Conservation (phyloP, 92 coral and sea anemone species). For the Parazoanthus swiftii region DNA sequence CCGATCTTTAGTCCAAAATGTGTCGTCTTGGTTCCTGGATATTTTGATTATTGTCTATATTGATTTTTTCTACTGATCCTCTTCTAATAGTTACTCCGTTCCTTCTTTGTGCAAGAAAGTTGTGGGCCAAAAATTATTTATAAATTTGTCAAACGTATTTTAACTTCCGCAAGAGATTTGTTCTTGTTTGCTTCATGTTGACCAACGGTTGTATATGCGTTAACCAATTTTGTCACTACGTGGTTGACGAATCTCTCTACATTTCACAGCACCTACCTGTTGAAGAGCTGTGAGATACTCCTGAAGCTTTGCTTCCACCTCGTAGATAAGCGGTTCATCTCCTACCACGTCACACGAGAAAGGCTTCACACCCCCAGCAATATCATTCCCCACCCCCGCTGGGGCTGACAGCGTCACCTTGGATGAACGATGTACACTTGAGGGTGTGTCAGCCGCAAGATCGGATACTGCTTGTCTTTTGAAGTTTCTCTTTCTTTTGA, state of each 20-base stretch:
- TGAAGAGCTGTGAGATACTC: constrained; percentile 50
- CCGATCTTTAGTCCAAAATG: no score
- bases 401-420: background rate
- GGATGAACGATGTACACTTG: constrained; percentile 9
- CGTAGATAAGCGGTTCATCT: constrained; percentile 23
- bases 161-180: no score
- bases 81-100: no score
- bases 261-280: constrained; percentile 23
- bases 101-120: no score
- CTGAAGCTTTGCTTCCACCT: constrained; percentile 49
- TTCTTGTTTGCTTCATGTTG: no score
- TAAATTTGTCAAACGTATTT: no score
- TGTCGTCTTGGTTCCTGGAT: no score
- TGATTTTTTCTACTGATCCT: no score
- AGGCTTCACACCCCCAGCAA: background rate
- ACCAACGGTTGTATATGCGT: no score
- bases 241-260: background rate
- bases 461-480: background rate
- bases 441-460: constrained; percentile 31
- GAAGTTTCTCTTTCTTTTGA: constrained; percentile 4
- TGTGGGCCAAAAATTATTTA: no score
- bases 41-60: no score
- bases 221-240: no score
- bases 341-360: constrained; percentile 41
- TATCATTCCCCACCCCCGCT: background rate